These are phyloP conservation scores for Rotaria magnacalcarata DNA, from an alignment of 2,888 invertebrate genomes.

Conservation along the genomic window DNA sequence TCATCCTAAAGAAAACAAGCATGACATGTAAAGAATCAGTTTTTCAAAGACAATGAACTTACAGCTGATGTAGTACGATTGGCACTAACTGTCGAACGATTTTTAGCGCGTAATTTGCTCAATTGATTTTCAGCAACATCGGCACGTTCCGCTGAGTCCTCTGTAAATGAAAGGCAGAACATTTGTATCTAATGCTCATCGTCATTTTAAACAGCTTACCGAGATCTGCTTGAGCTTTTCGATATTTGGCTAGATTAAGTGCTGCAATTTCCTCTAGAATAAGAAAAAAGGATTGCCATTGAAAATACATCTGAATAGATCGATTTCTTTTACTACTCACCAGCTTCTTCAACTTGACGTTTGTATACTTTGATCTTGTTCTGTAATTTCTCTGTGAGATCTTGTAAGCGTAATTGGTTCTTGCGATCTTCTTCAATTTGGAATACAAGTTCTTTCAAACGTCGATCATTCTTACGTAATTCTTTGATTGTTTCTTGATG, in stretches of 20 bases:
- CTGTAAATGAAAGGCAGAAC: slow-evolving; percentile 47
- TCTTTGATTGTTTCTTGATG: slow-evolving; percentile 98
- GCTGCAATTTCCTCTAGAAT: slow-evolving; percentile 60
- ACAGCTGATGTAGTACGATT: neutral
- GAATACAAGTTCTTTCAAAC: slow-evolving; percentile 96
- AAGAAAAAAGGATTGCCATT: neutral
- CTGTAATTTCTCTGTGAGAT: slow-evolving; percentile 90
- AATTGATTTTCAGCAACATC: slow-evolving; percentile 61
- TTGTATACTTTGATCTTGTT: slow-evolving; percentile 99
- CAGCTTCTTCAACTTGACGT: slow-evolving; percentile 97
- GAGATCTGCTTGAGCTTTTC: slow-evolving; percentile 61
- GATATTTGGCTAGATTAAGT: slow-evolving; percentile 62
- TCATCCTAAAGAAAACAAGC: neutral
- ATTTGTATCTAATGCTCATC: neutral
- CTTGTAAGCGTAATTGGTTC: slow-evolving; percentile 99
- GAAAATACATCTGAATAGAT: neutral
- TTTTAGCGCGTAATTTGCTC: slow-evolving; percentile 60
- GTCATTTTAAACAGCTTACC: slow-evolving; percentile 47
- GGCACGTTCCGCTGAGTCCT: slow-evolving; percentile 62
- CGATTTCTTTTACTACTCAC: neutral
- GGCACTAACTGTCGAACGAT: slow-evolving; percentile 46
- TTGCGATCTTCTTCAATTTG: slow-evolving; percentile 96
- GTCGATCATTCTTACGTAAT: slow-evolving; percentile 87
- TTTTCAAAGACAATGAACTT: neutral
- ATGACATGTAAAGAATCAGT: neutral